These are phyloP conservation scores for Cyprinus carpio DNA, from an alignment of 2,113 vertebrate genomes.

Conservation along the genomic window DNA sequence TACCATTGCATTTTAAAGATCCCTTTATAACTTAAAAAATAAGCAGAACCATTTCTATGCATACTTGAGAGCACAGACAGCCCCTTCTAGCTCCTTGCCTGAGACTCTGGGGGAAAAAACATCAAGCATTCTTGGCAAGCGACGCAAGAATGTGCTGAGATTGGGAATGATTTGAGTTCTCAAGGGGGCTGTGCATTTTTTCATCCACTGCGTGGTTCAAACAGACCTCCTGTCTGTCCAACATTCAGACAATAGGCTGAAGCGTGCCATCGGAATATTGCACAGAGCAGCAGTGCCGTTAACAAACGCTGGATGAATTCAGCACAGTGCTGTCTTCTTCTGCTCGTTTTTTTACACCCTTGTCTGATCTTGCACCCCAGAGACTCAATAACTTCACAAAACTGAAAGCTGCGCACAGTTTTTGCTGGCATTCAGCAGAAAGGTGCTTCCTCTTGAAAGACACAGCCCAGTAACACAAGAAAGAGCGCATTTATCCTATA, in stretches of 20 bases:
- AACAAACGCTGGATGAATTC: conserved; percentile 11
- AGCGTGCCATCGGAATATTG: conserved; percentile 36
- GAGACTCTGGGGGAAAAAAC: conserved; percentile 25
- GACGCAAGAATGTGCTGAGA: conserved; percentile 50
- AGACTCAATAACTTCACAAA: conserved; percentile 32
- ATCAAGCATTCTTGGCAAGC: conserved; percentile 53
- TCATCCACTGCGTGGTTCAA: conserved; percentile 29
- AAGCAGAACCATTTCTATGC: neutral
- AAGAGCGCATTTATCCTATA: neutral
- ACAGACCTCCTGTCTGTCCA: conserved; percentile 38
- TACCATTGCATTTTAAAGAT: neutral
- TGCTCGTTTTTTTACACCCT: neutral
- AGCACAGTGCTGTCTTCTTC: neutral
- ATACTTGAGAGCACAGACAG: conserved; percentile 4
- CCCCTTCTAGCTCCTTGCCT: neutral
- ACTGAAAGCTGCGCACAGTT: conserved; percentile 20
- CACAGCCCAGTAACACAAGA: neutral
- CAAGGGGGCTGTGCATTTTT: conserved; percentile 47
- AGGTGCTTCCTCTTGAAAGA: conserved; percentile 21
- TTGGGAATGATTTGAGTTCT: conserved; percentile 53
- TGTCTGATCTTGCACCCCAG: conserved; percentile 16
- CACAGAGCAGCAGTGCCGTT: conserved; percentile 18
- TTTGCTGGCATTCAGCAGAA: conserved; percentile 30
- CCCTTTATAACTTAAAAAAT: conserved; percentile 11
- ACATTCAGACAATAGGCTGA: conserved; percentile 33